Evolutionary conservation across 2,888 invertebrate genomes (phyloP).

Genomic region (Drosophila kuntzei): DNA sequence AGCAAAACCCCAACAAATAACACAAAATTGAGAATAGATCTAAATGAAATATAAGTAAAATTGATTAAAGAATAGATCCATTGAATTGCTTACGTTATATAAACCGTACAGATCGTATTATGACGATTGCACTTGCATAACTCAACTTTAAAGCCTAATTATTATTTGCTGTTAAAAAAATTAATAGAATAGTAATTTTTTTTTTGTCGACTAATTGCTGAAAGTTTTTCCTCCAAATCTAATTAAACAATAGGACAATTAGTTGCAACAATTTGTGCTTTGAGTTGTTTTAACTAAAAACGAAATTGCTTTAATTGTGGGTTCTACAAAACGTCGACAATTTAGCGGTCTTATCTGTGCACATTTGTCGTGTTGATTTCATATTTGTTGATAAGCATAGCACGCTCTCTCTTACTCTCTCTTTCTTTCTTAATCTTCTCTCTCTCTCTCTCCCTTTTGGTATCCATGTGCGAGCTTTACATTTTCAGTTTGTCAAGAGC

Average conservation of each 20-base stretch:
- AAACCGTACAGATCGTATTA: slow-evolving; percentile 12
- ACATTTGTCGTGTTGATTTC: slow-evolving; percentile 54
- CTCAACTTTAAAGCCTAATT: slow-evolving; percentile 20
- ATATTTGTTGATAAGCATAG: slow-evolving; percentile 48
- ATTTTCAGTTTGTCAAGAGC: slow-evolving; percentile 30
- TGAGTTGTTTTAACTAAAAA: slow-evolving; percentile 22
- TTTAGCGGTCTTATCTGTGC: slow-evolving; percentile 55
- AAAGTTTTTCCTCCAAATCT: slow-evolving; percentile 16
- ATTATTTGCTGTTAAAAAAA: slow-evolving; percentile 40
- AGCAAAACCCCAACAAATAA: slow-evolving; percentile 22
- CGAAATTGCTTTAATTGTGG: slow-evolving; percentile 55
- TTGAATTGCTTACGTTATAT: slow-evolving; percentile 25
- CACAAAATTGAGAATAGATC: slow-evolving; percentile 31
- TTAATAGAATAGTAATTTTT: slow-evolving; percentile 31
- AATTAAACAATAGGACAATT: slow-evolving; percentile 28
- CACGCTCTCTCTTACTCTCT: slow-evolving; percentile 22
- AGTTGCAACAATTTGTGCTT: slow-evolving; percentile 15
- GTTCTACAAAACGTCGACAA: slow-evolving; percentile 49
- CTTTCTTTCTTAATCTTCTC: slow-evolving; percentile 3
- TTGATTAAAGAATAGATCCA: background rate
- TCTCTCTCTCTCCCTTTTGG: background rate
- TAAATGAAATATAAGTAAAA: background rate
- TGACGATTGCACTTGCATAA: background rate
- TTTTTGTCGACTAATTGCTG: slow-evolving; percentile 24
- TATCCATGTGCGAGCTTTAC: slow-evolving; percentile 4